These are phyloP conservation scores for Pseudoips prasinana DNA, from an alignment of 2,888 invertebrate species.

Conservation along the genomic window DNA sequence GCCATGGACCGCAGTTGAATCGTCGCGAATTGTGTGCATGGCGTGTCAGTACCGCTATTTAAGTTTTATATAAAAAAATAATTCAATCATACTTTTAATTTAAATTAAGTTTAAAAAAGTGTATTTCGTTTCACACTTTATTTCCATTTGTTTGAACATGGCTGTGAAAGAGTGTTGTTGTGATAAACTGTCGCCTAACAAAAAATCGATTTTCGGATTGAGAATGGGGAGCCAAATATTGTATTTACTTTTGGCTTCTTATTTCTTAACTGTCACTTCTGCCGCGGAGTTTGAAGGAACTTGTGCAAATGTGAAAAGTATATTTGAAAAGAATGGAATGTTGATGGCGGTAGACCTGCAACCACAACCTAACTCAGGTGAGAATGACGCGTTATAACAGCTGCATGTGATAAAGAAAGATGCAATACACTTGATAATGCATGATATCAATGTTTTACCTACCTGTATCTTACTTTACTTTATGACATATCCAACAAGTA, in stretches of 20 bases:
- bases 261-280: constrained; percentile 56
- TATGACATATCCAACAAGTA: constrained; percentile 14
- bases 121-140: constrained; percentile 40
- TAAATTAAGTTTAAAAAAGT: constrained; percentile 49
- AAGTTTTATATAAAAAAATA: constrained; percentile 36
- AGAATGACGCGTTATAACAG: constrained; percentile 55
- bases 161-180: constrained; percentile 77
- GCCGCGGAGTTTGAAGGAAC: constrained; percentile 64
- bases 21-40: constrained; percentile 46
- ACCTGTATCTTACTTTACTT: constrained; percentile 13
- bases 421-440: constrained; percentile 38
- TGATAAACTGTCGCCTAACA: constrained; percentile 74
- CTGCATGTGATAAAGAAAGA: constrained; percentile 53
- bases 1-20: constrained; percentile 72
- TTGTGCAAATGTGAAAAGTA: constrained; percentile 76
- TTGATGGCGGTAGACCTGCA: constrained; percentile 71
- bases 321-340: constrained; percentile 77
- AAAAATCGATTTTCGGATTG: constrained; percentile 80
- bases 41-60: constrained; percentile 46
- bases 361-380: constrained; percentile 78
- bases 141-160: constrained; percentile 54
- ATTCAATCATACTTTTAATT: constrained; percentile 46
- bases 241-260: constrained; percentile 67
- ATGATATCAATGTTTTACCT: constrained; percentile 31
- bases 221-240: constrained; percentile 72